A percentile compares a stretch with the other conserved stretches of the same genome.
phyloP scores from a whole-genome alignment of 2,113 vertebrate species.

The Phainopepla nitens region DNA sequence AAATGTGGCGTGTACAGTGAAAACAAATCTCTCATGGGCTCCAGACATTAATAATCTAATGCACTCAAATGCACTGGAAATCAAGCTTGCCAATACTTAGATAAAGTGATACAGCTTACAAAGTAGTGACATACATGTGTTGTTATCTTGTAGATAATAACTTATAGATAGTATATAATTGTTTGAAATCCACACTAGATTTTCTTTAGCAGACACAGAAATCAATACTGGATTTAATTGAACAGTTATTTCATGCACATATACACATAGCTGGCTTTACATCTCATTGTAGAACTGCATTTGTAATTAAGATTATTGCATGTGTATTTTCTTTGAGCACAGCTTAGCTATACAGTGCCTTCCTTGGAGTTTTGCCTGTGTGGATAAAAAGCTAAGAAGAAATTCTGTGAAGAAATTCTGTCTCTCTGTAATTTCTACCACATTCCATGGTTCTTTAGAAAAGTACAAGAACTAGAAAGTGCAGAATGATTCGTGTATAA shows the following conservation, averaged over 20 bases:
- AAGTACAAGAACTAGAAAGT: background rate
- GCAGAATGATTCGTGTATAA: background rate
- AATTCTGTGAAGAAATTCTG: background rate
- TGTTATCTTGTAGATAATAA: background rate
- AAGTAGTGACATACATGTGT: background rate
- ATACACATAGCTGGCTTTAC: background rate
- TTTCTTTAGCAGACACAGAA: background rate
- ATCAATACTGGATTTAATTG: background rate
- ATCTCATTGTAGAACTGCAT: background rate
- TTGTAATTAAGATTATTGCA: background rate
- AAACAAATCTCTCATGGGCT: background rate
- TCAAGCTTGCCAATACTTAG: background rate
- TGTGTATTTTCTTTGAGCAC: background rate
- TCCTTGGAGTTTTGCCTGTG: background rate
- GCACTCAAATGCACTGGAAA: background rate
- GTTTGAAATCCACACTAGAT: background rate
- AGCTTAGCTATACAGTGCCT: background rate
- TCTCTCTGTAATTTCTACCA: background rate
- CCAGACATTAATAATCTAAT: background rate
- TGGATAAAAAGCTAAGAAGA: background rate
- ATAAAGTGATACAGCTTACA: background rate
- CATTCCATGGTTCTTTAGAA: background rate
- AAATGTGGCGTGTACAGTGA: background rate
- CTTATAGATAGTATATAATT: background rate
- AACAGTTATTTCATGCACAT: background rate